Base-by-base conservation (phyloP, 2,797 vertebrate genomes). In the Anguilla pacifica region DNA sequence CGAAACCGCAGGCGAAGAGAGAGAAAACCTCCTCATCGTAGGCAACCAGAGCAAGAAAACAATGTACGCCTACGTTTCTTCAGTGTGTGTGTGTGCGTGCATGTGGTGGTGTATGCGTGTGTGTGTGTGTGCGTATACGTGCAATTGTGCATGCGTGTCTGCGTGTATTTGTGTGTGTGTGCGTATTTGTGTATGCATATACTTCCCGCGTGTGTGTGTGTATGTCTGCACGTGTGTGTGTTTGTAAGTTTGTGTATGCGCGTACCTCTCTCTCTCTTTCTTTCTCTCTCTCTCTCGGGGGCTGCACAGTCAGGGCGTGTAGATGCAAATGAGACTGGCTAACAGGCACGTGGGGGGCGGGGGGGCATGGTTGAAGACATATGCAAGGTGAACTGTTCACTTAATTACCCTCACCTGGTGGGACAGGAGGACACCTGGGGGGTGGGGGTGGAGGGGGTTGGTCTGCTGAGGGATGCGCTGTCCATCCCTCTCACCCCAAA, bases 301-400 rank as follows among this genome's bases (percentile, higher is more conserved):
- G 97, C 97, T 94, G 96, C 97, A 96, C 97, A 97, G 97, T 96
- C 88, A 98, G 97, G 97, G 97, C 97, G 97, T 98, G 98, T 98
- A 97, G 97, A 98, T 99, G 98, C 98, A 98, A 98, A 99, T 99
- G 97, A 98, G 97, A 95, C 96, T 94, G 95, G 96, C 97, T 97
- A 96, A 96, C 97, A 97, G 97, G 97, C 97, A 97, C 97, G 96
- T 96, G 96, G 96, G 96, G 97, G 95, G 95, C 92, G 95, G 93
- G 91, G 91, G 91, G 94, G 88, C 51, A 92, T 39, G 31, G 39
- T 87, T 31, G 91, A 72, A 87, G 88, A 91, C 93, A 94, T 92
- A 92, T 90, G 94, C 94, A 92, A 94, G 94, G 86, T 91, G 93
- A 94, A 93, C 90, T 88, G 89, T 88, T 19, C 81, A 91, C 90